Evolutionary conservation across 2,888 invertebrate genomes (phyloP).

Genomic region (Archaeoteleia sp.): DNA sequence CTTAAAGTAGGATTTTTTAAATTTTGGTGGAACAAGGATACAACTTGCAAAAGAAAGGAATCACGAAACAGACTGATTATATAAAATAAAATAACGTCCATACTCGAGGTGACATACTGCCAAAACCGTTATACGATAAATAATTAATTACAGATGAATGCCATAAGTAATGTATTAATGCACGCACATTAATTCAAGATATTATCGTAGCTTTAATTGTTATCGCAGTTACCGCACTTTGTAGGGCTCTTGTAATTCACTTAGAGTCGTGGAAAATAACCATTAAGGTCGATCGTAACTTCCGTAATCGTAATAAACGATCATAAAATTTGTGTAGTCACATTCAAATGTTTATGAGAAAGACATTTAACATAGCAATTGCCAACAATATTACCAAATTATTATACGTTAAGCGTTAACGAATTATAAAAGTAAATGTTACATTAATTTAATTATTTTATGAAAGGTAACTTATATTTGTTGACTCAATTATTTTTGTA

Average conservation of each 20-base stretch:
- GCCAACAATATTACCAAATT: neutral
- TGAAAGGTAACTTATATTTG: neutral
- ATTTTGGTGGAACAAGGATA: too few species aligned
- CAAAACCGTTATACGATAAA: conserved; percentile 61
- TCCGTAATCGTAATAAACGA: conserved; percentile 23
- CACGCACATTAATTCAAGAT: conserved; percentile 72
- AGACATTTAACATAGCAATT: neutral
- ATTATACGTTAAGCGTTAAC: too few species aligned
- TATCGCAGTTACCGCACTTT: conserved; percentile 72
- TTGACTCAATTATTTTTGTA: conserved; percentile 1
- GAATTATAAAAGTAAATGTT: too few species aligned
- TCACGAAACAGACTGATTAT: too few species aligned
- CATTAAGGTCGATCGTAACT: conserved; percentile 50
- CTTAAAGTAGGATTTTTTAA: neutral
- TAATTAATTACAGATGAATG: conserved; percentile 57
- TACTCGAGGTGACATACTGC: conserved; percentile 37
- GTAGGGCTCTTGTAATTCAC: conserved; percentile 71
- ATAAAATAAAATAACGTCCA: conserved; percentile 2
- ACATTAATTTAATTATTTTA: conserved; percentile 4
- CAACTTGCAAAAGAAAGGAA: too few species aligned
- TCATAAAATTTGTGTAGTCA: conserved; percentile 28
- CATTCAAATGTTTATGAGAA: too few species aligned
- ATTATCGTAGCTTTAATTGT: conserved; percentile 74
- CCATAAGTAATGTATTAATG: conserved; percentile 67
- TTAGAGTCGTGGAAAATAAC: conserved; percentile 57